A percentile compares a stretch with the other conserved stretches of the same genome.
phyloP scores from a whole-genome alignment of 2,888 invertebrate species.

The Eupithecia exiguata region DNA sequence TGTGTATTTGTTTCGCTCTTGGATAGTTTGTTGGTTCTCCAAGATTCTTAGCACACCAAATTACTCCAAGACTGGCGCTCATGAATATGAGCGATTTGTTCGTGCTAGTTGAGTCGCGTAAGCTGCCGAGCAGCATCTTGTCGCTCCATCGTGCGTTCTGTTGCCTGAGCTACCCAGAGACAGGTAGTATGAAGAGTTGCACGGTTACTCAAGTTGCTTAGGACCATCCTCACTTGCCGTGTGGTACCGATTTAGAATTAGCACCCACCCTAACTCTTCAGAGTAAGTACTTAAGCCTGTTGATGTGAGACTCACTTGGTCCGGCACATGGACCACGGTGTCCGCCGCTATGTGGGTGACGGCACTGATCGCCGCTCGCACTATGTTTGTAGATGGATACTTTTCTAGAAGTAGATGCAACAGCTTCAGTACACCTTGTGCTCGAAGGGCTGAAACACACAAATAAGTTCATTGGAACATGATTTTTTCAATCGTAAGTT shows the following conservation, averaged over 20 bases:
- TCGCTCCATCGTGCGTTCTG: no score
- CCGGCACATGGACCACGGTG: conserved; percentile 95
- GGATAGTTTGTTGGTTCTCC: neutral
- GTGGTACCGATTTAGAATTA: no score
- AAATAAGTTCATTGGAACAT: neutral
- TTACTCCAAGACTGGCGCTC: no score
- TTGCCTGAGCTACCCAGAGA: no score
- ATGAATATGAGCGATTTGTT: neutral
- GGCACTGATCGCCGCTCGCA: conserved; percentile 90
- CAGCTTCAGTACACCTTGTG: conserved; percentile 85
- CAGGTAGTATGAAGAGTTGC: no score
- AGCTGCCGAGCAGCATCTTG: no score
- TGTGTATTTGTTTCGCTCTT: neutral
- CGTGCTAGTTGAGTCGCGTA: no score
- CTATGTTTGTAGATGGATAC: conserved; percentile 76
- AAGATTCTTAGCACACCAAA: no score
- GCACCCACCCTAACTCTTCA: neutral
- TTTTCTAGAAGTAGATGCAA: conserved; percentile 71
- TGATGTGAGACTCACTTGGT: conserved; percentile 85
- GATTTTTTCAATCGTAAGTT: neutral
- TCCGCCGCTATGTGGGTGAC: conserved; percentile 94
- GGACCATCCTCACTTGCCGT: no score
- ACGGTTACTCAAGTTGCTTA: no score
- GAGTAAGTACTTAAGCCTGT: no score
- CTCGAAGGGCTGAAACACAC: conserved; percentile 79